These are phyloP conservation scores for Mactra quadrangularis DNA, from an alignment of 1,140 invertebrate genomes.

Conservation along the genomic window DNA sequence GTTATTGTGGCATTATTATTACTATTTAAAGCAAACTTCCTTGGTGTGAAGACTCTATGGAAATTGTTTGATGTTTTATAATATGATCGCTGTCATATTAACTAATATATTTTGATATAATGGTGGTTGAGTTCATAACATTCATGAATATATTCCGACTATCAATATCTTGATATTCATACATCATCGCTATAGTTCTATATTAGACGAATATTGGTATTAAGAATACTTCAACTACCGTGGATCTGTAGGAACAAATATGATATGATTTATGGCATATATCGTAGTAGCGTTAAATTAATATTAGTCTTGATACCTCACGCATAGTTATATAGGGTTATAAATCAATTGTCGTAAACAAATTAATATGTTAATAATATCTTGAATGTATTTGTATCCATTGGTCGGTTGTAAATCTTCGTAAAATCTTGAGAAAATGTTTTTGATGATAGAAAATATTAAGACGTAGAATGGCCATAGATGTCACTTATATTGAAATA, in stretches of 20 bases:
- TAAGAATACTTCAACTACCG: constrained; percentile 51
- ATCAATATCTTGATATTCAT: no score
- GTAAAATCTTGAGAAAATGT: no score
- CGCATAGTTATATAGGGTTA: constrained; percentile 9
- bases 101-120: constrained; percentile 45
- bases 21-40: no score
- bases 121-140: constrained; percentile 35
- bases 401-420: constrained; percentile 26
- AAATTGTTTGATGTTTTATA: constrained; percentile 22
- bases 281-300: constrained; percentile 46
- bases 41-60: no score
- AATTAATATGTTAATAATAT: constrained; percentile 63
- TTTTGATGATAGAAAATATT: no score
- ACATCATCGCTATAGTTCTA: no score
- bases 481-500: no score
- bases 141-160: no score
- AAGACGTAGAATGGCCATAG: no score
- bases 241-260: constrained; percentile 48
- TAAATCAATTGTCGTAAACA: constrained; percentile 41
- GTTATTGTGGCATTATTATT: constrained; percentile 5
- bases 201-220: constrained; percentile 43
- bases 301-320: constrained; percentile 20
- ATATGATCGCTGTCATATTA: constrained; percentile 29
- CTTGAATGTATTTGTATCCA: constrained; percentile 16
- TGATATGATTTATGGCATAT: constrained; percentile 63